A percentile compares a stretch with the other conserved stretches of the same genome.
These are phyloP conservation scores for Galemys pyrenaicus DNA, from an alignment of 2,113 vertebrate genomes.

Conservation along the genomic window DNA sequence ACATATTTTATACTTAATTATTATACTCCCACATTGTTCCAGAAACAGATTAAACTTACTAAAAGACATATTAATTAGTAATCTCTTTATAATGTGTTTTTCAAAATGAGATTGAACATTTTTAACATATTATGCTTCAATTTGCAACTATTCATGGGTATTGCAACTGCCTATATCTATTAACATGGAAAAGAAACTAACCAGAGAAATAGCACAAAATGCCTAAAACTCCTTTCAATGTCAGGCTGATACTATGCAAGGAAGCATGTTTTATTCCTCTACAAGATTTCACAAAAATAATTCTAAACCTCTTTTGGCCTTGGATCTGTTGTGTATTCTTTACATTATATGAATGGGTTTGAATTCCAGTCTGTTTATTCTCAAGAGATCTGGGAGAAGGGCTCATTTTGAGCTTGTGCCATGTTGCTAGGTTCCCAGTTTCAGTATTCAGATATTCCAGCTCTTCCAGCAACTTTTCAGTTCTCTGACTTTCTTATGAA, in stretches of 20 bases:
- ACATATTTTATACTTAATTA: constrained; percentile 19
- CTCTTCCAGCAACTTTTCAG: constrained; percentile 9
- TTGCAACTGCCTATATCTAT: background rate
- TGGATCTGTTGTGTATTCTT: background rate
- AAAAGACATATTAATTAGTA: background rate
- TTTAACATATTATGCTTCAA: background rate
- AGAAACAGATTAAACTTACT: background rate
- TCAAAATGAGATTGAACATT: background rate
- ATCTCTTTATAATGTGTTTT: background rate
- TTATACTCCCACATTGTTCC: background rate
- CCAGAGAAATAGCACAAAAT: background rate
- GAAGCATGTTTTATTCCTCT: background rate
- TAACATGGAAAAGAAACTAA: constrained; percentile 13
- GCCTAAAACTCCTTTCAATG: constrained; percentile 10
- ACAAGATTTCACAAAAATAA: constrained; percentile 30
- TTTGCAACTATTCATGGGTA: background rate
- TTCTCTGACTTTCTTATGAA: constrained; percentile 48
- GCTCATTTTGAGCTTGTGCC: background rate
- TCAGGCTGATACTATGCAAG: background rate
- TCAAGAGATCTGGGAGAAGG: background rate
- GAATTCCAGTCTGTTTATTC: background rate
- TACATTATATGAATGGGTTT: background rate
- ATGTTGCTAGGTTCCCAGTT: constrained; percentile 42
- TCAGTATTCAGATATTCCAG: constrained; percentile 35
- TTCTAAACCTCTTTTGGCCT: background rate